A percentile compares a stretch with the other conserved stretches of the same genome.
phyloP scores from a whole-genome alignment of 1,140 invertebrate genomes.

The Theocolax elegans region DNA sequence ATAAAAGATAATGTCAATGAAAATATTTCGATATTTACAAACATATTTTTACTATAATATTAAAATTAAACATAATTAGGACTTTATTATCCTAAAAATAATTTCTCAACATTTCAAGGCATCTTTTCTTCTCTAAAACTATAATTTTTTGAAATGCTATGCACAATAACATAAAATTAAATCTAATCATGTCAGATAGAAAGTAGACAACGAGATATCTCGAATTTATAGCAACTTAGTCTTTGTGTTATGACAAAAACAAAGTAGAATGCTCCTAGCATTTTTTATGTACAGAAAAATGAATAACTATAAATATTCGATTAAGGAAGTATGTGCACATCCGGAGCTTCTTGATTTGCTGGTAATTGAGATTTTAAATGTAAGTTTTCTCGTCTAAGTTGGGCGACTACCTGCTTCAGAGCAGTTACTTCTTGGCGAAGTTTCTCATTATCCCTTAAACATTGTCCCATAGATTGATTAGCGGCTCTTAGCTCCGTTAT shows the following conservation, averaged over 20 bases:
- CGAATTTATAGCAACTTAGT: conserved; percentile 8
- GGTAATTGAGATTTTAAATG: conserved; percentile 66
- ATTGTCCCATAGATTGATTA: conserved; percentile 76
- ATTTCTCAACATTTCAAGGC: conserved; percentile 24
- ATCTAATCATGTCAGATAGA: neutral
- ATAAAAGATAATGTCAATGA: neutral
- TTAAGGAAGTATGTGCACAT: conserved; percentile 33
- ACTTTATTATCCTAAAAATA: conserved; percentile 6
- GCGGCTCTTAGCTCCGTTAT: conserved; percentile 85
- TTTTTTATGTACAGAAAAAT: conserved; percentile 34
- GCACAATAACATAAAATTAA: conserved; percentile 2
- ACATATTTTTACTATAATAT: neutral
- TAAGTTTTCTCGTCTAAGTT: conserved; percentile 73
- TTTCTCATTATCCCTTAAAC: conserved; percentile 73
- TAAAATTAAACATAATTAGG: neutral
- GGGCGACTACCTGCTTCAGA: conserved; percentile 70
- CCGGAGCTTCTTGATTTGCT: conserved; percentile 18
- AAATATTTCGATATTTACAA: conserved; percentile 6
- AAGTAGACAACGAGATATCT: conserved; percentile 13
- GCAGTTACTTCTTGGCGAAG: conserved; percentile 70
- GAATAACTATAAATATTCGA: neutral
- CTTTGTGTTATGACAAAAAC: conserved; percentile 11
- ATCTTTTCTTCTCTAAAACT: conserved; percentile 24
- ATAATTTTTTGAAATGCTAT: conserved; percentile 22
- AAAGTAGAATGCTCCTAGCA: conserved; percentile 32